A percentile compares a stretch with the other conserved stretches of the same genome.
Conservation (phyloP, 1,140 invertebrate species). For the Bombus difficillimus region DNA sequence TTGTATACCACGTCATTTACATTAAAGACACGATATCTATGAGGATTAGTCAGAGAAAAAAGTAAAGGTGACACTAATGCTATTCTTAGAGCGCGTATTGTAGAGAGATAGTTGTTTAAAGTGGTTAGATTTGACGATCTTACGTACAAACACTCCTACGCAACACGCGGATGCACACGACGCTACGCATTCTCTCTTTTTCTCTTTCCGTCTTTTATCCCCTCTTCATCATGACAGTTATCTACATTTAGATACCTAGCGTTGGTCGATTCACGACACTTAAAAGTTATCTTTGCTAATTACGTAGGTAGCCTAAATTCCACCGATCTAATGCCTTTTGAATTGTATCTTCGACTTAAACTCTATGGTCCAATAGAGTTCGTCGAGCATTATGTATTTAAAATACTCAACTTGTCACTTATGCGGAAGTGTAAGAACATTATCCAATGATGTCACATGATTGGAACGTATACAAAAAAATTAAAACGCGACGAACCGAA, state of each 20-base stretch:
- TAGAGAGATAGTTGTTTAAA: slow-evolving; percentile 55
- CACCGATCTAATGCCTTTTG: background rate
- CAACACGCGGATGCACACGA: slow-evolving; percentile 13
- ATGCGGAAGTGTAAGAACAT: background rate
- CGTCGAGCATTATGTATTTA: background rate
- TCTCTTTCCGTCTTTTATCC: background rate
- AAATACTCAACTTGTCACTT: background rate
- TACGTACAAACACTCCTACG: slow-evolving; percentile 38
- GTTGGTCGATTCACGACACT: slow-evolving; percentile 38
- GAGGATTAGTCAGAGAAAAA: slow-evolving; percentile 47
- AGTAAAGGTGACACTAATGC: slow-evolving; percentile 58
- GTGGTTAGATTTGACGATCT: slow-evolving; percentile 43
- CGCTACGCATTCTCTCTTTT: slow-evolving; percentile 3
- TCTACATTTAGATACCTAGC: slow-evolving; percentile 51
- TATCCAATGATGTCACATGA: background rate
- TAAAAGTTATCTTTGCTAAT: slow-evolving; percentile 47
- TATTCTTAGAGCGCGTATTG: slow-evolving; percentile 54
- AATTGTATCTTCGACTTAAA: background rate
- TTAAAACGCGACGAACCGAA: background rate
- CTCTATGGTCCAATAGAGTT: background rate
- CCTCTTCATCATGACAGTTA: background rate
- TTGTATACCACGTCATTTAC: background rate
- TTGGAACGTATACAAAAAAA: background rate
- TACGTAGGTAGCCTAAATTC: slow-evolving; percentile 46
- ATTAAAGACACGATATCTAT: background rate